These are phyloP conservation scores for Manis pentadactyla DNA, from an alignment of 2,797 vertebrate genomes.

Conservation along the genomic window DNA sequence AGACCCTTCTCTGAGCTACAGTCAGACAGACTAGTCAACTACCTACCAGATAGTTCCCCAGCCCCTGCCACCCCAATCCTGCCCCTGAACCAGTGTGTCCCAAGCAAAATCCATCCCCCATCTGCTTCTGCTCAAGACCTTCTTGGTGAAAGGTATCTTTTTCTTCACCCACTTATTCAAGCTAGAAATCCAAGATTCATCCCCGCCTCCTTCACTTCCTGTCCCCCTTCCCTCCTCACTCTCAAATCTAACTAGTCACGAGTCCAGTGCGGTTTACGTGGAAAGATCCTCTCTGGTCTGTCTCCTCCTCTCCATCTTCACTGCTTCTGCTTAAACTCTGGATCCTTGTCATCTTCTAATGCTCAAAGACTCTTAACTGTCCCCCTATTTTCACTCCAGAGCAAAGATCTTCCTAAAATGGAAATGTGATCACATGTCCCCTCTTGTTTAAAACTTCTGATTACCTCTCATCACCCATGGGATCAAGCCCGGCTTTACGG, in stretches of 20 bases:
- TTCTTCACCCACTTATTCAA: neutral
- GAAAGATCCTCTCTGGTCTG: neutral
- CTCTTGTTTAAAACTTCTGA: neutral
- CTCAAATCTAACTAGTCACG: neutral
- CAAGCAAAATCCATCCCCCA: neutral
- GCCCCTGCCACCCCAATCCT: neutral
- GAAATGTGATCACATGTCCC: neutral
- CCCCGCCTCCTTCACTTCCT: neutral
- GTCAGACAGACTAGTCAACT: neutral
- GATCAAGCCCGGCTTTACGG: accelerated
- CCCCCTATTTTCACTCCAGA: neutral
- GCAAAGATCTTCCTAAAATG: neutral
- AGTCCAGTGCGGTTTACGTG: neutral
- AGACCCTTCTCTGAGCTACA: neutral
- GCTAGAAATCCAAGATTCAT: neutral
- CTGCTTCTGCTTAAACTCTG: neutral
- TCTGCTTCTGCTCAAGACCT: neutral
- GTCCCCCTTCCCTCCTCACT: neutral
- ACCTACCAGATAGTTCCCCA: neutral
- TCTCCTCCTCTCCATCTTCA: neutral
- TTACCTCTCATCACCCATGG: neutral
- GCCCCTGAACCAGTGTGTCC: neutral
- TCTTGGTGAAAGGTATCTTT: neutral
- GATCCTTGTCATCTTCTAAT: neutral
- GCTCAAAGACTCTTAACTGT: neutral